Conservation (phyloP, 2,888 invertebrate genomes). For the Magallana nippona region DNA sequence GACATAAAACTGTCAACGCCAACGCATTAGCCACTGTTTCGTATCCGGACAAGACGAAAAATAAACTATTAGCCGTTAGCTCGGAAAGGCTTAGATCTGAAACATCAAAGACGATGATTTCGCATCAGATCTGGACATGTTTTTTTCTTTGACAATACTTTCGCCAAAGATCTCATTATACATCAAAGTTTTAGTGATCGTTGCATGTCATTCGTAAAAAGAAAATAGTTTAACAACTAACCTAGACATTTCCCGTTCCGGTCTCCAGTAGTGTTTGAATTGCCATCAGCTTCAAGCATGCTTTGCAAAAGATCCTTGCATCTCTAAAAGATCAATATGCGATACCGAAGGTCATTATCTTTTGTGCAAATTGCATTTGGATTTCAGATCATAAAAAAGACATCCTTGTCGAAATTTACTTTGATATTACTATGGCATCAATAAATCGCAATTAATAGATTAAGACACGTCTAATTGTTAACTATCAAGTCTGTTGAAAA, state of each 20-base stretch:
- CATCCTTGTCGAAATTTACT: too few species aligned
- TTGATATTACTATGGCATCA: too few species aligned
- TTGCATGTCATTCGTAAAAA: conserved; percentile 2
- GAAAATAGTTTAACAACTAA: neutral
- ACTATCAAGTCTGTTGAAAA: too few species aligned
- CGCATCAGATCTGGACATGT: neutral
- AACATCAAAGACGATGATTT: conserved; percentile 5
- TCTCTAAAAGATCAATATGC: neutral
- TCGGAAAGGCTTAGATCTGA: conserved; percentile 62
- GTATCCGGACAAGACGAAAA: conserved; percentile 81
- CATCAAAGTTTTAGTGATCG: neutral
- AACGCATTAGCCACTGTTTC: conserved; percentile 81
- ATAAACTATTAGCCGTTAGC: conserved; percentile 72
- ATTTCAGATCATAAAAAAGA: too few species aligned
- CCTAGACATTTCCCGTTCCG: neutral
- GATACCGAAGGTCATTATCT: too few species aligned
- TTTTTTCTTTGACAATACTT: neutral
- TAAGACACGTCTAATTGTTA: too few species aligned
- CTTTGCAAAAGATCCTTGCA: conserved; percentile 1
- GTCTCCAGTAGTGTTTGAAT: neutral
- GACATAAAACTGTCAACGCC: conserved; percentile 78
- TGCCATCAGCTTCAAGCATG: conserved; percentile 12
- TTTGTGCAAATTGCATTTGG: too few species aligned
- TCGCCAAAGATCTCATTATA: neutral
- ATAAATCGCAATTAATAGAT: too few species aligned